Conservation (phyloP, 2,797 vertebrate genomes). For the Gobionotothen gibberifrons region DNA sequence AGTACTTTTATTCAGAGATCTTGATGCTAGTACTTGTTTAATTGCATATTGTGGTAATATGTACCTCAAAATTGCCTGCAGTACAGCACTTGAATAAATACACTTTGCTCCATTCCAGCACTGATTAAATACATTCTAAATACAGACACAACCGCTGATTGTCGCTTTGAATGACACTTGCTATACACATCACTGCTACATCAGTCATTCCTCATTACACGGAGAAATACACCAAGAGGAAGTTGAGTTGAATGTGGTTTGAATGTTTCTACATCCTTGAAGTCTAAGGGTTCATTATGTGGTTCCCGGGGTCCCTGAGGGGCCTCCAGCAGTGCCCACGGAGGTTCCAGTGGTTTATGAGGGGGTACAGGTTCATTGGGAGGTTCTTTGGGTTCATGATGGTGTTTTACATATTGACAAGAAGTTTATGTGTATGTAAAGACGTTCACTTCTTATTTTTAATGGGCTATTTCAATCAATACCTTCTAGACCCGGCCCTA, state of each 20-base stretch:
- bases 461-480: no score
- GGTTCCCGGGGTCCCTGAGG: constrained; percentile 27
- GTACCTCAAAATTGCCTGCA: background rate
- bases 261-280: constrained; percentile 26
- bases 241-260: constrained; percentile 20
- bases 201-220: background rate
- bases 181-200: background rate
- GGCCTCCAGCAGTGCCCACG: constrained; percentile 10
- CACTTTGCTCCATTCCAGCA: background rate
- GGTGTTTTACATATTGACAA: constrained; percentile 13
- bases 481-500: no score
- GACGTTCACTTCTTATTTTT: no score
- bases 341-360: constrained; percentile 28
- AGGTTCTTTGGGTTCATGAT: constrained; percentile 18
- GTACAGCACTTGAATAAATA: background rate
- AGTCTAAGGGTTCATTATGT: constrained; percentile 51
- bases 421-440: no score
- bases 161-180: background rate
- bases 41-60: no score
- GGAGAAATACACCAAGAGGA: constrained; percentile 10
- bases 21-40: background rate
- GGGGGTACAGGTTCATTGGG: constrained; percentile 31
- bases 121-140: background rate
- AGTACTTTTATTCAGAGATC: no score
- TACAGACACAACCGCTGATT: background rate